These are phyloP conservation scores for Pyralis farinalis DNA, from an alignment of 2,888 invertebrate genomes.

Conservation along the genomic window DNA sequence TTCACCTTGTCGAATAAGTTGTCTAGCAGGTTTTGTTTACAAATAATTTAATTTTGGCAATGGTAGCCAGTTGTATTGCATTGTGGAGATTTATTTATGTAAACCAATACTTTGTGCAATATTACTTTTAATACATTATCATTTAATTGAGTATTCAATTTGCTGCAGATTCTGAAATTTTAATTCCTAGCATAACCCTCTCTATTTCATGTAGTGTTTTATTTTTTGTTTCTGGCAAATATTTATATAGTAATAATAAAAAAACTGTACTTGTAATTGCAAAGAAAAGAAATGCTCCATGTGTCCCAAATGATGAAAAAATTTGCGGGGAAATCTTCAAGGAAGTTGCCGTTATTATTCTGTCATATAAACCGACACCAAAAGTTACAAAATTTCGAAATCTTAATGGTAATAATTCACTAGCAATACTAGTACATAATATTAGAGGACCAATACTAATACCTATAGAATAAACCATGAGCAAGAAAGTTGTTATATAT, in stretches of 20 bases:
- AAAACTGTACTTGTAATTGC: constrained; percentile 19
- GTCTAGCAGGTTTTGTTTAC: too few species aligned
- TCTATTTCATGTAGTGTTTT: constrained; percentile 40
- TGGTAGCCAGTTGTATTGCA: too few species aligned
- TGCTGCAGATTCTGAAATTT: too few species aligned
- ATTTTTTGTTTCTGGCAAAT: constrained; percentile 46
- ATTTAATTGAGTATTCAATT: too few species aligned
- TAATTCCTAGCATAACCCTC: too few species aligned
- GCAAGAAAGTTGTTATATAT: constrained; percentile 24
- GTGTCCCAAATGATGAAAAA: constrained; percentile 25
- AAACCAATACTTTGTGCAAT: too few species aligned
- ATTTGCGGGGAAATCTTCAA: constrained; percentile 33
- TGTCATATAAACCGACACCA: constrained; percentile 6
- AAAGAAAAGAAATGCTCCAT: constrained; percentile 33
- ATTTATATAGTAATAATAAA: constrained; percentile 27
- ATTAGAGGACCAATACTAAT: constrained; percentile 36
- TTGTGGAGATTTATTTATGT: too few species aligned
- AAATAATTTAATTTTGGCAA: too few species aligned
- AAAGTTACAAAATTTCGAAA: constrained; percentile 27
- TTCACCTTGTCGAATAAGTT: too few species aligned
- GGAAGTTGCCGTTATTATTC: constrained; percentile 5
- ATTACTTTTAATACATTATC: too few species aligned
- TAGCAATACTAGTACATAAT: constrained; percentile 26
- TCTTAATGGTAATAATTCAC: constrained; percentile 32
- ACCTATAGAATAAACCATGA: constrained; percentile 29